These are phyloP conservation scores for Crotalus viridis DNA, from an alignment of 2,113 vertebrate genomes.

Conservation along the genomic window DNA sequence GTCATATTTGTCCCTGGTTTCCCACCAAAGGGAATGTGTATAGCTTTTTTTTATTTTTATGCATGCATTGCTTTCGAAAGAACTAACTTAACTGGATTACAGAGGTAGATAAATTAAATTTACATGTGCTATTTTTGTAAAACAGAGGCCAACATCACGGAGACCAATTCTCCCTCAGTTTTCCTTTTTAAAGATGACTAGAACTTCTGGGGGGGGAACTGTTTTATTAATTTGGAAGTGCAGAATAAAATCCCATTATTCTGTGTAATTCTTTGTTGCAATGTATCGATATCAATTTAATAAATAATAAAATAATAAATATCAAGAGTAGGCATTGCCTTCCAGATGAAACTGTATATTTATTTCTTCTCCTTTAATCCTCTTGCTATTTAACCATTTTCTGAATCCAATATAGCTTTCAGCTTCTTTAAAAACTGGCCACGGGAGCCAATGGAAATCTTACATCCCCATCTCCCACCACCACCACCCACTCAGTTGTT, in stretches of 20 bases:
- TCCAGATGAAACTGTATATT: neutral
- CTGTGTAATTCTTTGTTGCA: neutral
- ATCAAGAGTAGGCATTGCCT: rapidly evolving
- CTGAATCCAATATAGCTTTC: rapidly evolving
- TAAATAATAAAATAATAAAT: neutral
- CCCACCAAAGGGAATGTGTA: conserved; percentile 25
- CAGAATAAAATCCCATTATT: neutral
- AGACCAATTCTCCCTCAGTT: neutral
- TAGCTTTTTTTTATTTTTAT: conserved; percentile 7
- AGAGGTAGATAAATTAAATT: conserved; percentile 28
- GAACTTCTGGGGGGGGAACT: conserved; percentile 11
- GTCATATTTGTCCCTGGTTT: conserved; percentile 38
- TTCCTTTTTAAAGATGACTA: neutral
- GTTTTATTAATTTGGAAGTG: conserved; percentile 22
- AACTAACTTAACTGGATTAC: conserved; percentile 23
- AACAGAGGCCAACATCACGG: rapidly evolving
- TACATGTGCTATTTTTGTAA: neutral
- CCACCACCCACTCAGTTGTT: neutral
- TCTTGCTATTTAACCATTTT: rapidly evolving
- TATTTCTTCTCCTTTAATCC: neutral
- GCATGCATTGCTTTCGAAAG: conserved; percentile 3
- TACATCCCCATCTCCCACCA: neutral
- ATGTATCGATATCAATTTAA: neutral
- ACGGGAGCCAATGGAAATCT: neutral
- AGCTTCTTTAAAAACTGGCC: neutral